Evolutionary conservation across 2,113 vertebrate genomes (phyloP).

Genomic region (Neotragus pygmaeus): DNA sequence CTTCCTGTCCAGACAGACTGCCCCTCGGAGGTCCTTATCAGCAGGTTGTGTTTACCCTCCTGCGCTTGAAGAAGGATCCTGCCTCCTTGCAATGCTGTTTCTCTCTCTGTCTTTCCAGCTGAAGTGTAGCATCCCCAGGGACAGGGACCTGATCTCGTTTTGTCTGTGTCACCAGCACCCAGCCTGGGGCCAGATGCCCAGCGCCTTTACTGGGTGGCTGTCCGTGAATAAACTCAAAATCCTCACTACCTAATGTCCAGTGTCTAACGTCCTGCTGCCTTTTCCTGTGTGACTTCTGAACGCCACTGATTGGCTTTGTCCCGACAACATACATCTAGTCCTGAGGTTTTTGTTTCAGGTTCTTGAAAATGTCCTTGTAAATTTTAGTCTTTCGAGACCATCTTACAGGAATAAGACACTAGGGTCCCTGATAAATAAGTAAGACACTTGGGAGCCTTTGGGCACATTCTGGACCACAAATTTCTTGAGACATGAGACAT

Average conservation of each 20-base stretch:
- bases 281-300: fast-evolving
- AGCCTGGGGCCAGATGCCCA: not conserved
- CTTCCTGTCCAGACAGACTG: not conserved
- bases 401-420: not conserved
- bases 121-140: not conserved
- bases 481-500: not conserved
- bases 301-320: not conserved
- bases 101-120: not conserved
- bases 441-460: not conserved
- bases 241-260: not conserved
- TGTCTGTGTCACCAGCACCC: not conserved
- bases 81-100: not conserved
- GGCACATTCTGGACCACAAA: too few species aligned
- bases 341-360: not conserved
- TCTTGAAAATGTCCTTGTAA: not conserved
- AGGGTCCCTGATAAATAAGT: not conserved
- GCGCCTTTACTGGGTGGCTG: fast-evolving
- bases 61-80: fast-evolving
- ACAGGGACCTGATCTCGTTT: not conserved
- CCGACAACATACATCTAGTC: not conserved
- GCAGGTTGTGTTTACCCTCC: fast-evolving
- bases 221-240: too few species aligned
- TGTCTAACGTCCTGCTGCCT: not conserved
- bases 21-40: fast-evolving
- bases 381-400: not conserved